phyloP scores from a whole-genome alignment of 2,888 invertebrate species.

The Drosophila diplacantha region DNA sequence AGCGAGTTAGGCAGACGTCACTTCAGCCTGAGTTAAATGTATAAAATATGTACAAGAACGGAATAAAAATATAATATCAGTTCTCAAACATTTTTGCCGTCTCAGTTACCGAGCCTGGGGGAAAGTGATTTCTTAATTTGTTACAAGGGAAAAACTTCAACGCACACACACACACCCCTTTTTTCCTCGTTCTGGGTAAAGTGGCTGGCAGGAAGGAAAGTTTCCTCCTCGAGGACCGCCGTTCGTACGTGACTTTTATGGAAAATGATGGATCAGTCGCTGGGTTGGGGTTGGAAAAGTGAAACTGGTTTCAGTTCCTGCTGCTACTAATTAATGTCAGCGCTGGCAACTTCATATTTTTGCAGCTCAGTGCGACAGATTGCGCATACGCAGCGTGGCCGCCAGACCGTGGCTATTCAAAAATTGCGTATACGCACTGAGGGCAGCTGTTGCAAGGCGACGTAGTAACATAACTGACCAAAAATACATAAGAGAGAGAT shows the following conservation, averaged over 20 bases:
- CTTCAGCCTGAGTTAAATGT: slow-evolving; percentile 38
- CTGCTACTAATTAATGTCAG: slow-evolving; percentile 58
- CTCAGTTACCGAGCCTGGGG: slow-evolving; percentile 28
- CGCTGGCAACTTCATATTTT: slow-evolving; percentile 20
- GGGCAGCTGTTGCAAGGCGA: slow-evolving; percentile 43
- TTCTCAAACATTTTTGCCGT: slow-evolving; percentile 18
- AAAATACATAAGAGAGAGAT: slow-evolving; percentile 35
- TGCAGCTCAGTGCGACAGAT: slow-evolving; percentile 20
- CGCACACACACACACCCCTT: not conserved
- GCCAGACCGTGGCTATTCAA: slow-evolving; percentile 4
- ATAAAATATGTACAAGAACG: not conserved
- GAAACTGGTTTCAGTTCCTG: slow-evolving; percentile 54
- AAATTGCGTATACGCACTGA: slow-evolving; percentile 47
- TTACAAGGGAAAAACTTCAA: slow-evolving; percentile 53
- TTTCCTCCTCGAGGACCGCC: slow-evolving; percentile 13
- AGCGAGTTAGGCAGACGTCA: slow-evolving; percentile 21
- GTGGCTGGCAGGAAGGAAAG: slow-evolving; percentile 41
- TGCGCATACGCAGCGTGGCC: slow-evolving; percentile 42
- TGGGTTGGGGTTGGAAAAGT: slow-evolving; percentile 50
- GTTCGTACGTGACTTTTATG: slow-evolving; percentile 66
- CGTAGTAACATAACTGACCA: slow-evolving; percentile 34
- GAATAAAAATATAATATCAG: slow-evolving; percentile 20
- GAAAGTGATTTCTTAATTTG: slow-evolving; percentile 75
- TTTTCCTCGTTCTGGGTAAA: slow-evolving; percentile 35
- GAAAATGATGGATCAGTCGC: slow-evolving; percentile 66